Conservation (phyloP, 2,113 vertebrate genomes). For the Rhea pennata region DNA sequence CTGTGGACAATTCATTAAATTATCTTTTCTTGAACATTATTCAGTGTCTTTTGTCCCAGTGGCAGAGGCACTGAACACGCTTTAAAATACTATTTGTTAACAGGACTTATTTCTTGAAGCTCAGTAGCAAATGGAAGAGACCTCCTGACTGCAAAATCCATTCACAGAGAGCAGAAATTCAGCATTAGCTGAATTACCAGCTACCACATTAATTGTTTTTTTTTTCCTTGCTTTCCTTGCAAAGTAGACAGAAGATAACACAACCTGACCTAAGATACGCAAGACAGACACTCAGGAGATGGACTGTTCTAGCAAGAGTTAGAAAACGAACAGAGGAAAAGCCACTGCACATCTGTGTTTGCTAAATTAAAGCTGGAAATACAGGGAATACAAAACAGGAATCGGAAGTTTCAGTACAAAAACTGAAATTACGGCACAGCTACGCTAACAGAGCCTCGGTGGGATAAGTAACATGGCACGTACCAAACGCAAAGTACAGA, state of each 20-base stretch:
- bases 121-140: background rate
- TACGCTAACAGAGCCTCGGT: background rate
- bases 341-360: background rate
- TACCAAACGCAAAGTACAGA: too few relatives aligned
- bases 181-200: background rate
- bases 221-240: background rate
- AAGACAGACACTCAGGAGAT: background rate
- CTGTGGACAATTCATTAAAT: conserved; percentile 61
- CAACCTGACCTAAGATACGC: background rate
- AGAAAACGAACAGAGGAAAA: background rate
- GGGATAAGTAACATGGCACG: accelerated
- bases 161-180: background rate
- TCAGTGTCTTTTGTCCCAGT: conserved; percentile 38
- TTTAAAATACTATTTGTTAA: conserved; percentile 22
- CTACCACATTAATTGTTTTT: background rate
- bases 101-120: background rate
- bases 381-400: accelerated
- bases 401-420: background rate
- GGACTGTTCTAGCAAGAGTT: background rate
- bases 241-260: background rate
- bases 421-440: background rate
- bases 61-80: conserved; percentile 41
- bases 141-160: background rate
- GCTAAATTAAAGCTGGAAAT: background rate
- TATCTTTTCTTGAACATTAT: conserved; percentile 17